Conservation (phyloP, 2,888 invertebrate species). For the Antitype chi region DNA sequence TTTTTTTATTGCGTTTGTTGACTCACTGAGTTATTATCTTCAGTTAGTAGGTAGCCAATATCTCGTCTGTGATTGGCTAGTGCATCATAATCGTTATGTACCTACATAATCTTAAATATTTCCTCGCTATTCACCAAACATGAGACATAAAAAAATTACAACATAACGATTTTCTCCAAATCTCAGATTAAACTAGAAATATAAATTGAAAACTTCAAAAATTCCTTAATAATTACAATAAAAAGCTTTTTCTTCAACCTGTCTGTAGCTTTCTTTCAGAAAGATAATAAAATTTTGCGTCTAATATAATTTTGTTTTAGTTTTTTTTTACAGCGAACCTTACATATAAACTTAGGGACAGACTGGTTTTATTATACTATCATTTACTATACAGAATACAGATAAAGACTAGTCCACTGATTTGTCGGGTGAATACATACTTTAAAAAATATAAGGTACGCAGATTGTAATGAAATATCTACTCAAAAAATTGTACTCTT, state of each 20-base stretch:
- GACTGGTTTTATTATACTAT: constrained; percentile 51
- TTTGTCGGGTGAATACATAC: constrained; percentile 1
- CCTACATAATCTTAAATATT: constrained; percentile 7
- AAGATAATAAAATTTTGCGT: constrained; percentile 54
- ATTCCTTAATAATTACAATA: constrained; percentile 53
- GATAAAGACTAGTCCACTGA: constrained; percentile 38
- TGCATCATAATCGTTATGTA: not conserved
- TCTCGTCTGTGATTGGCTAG: not conserved
- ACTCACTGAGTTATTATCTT: not conserved
- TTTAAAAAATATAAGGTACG: not conserved
- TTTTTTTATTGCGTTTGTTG: not conserved
- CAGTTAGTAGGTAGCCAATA: not conserved
- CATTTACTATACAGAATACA: constrained; percentile 21
- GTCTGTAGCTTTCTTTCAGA: constrained; percentile 66
- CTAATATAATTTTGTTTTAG: constrained; percentile 50
- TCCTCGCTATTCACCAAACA: constrained; percentile 32
- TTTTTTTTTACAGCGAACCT: constrained; percentile 55
- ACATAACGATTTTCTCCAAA: constrained; percentile 32
- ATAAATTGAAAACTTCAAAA: constrained; percentile 48
- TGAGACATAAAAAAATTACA: constrained; percentile 24
- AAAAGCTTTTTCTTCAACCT: constrained; percentile 55
- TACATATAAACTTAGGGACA: constrained; percentile 46
- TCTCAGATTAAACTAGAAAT: constrained; percentile 41
- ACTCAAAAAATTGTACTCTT: not conserved
- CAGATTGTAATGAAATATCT: not conserved